These are phyloP conservation scores for Oscarella lobularis DNA, from an alignment of 37 sponge, comb jelly and placozoan genomes.

Conservation along the genomic window DNA sequence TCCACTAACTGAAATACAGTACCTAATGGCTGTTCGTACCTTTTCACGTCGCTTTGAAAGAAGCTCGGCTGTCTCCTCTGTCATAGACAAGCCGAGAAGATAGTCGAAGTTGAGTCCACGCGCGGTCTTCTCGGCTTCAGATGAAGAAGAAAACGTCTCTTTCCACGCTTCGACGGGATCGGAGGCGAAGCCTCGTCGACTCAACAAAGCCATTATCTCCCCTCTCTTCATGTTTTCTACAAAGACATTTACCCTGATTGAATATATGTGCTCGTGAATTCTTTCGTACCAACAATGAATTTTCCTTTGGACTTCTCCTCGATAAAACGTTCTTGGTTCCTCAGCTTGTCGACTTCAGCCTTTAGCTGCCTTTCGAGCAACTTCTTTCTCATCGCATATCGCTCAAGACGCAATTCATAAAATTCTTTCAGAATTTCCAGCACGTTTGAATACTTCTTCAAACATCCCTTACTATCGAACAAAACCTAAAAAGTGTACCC, in stretches of 20 bases:
- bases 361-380: constrained; percentile 62
- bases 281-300: constrained; percentile 44
- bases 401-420: constrained; percentile 50
- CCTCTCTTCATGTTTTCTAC: constrained; percentile 60
- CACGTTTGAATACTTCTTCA: constrained; percentile 49
- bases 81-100: too few relatives aligned
- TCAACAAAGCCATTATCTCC: constrained; percentile 52
- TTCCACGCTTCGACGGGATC: constrained; percentile 94
- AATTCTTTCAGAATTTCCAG: constrained; percentile 74
- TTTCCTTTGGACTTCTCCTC: constrained; percentile 79
- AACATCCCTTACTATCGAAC: constrained; percentile 70
- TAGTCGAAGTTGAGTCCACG: too few relatives aligned
- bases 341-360: constrained; percentile 63
- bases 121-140: too few relatives aligned
- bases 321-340: constrained; percentile 83
- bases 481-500: constrained; percentile 36
- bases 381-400: constrained; percentile 66
- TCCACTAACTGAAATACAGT: too few relatives aligned
- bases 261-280: background rate
- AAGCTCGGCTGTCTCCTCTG: too few relatives aligned
- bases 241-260: too few relatives aligned
- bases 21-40: too few relatives aligned
- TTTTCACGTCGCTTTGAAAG: too few relatives aligned
- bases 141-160: background rate
- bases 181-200: constrained; percentile 41